Conservation (phyloP, 2,888 invertebrate species). For the Scaeva pyrastri region DNA sequence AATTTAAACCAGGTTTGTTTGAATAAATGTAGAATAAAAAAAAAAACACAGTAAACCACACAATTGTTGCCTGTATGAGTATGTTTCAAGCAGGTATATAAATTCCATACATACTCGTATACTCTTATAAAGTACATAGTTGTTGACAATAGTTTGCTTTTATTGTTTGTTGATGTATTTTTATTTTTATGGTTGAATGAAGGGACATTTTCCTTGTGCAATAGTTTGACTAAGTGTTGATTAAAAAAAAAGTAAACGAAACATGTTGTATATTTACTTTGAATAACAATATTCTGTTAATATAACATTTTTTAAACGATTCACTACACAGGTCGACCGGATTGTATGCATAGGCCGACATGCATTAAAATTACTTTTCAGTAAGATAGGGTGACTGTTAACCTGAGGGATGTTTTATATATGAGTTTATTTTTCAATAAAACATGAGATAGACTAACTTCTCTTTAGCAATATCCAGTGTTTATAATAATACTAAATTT, state of each 20-base stretch:
- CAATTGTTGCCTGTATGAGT: constrained; percentile 3
- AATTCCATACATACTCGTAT: neutral
- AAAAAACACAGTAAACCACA: no score
- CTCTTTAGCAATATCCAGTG: no score
- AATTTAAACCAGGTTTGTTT: constrained; percentile 62
- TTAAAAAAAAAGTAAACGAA: neutral
- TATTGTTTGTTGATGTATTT: neutral
- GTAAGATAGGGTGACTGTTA: no score
- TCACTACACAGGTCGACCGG: neutral
- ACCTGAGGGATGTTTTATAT: no score
- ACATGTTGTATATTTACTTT: neutral
- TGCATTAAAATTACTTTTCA: no score
- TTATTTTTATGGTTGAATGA: neutral
- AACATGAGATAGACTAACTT: no score
- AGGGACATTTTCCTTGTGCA: constrained; percentile 1
- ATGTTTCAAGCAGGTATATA: neutral
- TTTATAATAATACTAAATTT: no score
- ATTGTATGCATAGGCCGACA: no score
- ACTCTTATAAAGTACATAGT: neutral
- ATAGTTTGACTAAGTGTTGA: neutral
- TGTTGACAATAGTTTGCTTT: neutral
- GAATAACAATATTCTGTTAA: neutral
- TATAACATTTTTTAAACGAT: neutral
- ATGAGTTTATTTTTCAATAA: no score
- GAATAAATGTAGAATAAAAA: constrained; percentile 60